Evolutionary conservation across 2,797 vertebrate species (phyloP).

Genomic region (Micrastur ruficollis): DNA sequence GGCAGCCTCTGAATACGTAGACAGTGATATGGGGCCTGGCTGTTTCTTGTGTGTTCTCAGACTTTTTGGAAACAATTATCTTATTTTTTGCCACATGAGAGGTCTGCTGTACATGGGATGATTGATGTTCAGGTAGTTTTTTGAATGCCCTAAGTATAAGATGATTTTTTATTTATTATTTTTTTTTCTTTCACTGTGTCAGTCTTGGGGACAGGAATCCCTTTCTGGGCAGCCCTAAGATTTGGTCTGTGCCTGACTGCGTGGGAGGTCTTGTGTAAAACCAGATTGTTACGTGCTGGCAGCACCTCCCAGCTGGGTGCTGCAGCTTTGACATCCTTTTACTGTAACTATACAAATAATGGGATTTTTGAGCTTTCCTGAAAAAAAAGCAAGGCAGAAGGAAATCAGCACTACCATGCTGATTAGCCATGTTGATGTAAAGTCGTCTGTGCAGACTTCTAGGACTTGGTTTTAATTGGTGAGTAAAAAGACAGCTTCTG

Average conservation of each 20-base stretch:
- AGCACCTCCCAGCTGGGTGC: background rate
- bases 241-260: background rate
- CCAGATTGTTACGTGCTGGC: background rate
- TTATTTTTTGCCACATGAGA: background rate
- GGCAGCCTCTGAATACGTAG: fast-evolving
- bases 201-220: background rate
- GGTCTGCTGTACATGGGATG: background rate
- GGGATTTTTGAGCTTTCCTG: background rate
- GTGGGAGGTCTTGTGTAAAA: background rate
- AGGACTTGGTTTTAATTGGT: background rate
- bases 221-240: background rate
- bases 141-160: background rate
- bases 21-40: fast-evolving
- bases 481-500: background rate
- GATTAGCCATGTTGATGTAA: background rate
- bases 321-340: background rate
- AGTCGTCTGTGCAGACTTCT: background rate
- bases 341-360: background rate
- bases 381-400: background rate
- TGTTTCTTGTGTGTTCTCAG: background rate
- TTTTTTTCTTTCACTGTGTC: background rate
- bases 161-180: background rate
- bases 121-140: background rate
- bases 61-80: background rate
- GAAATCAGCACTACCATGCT: background rate